phyloP scores from a whole-genome alignment of 2,888 invertebrate genomes.

The Chloromyia formosa region DNA sequence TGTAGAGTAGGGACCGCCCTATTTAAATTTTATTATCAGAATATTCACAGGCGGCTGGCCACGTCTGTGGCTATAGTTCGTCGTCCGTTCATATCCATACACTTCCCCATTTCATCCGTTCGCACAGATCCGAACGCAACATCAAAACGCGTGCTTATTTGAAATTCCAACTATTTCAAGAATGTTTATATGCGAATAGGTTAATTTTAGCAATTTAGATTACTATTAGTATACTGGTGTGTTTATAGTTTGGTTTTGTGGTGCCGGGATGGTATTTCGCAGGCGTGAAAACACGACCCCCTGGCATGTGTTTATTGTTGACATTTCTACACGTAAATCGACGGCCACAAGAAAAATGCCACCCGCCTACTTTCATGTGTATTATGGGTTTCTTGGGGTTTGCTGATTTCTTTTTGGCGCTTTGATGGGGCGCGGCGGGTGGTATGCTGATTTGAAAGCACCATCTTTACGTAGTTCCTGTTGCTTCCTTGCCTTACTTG shows the following conservation, averaged over 20 bases:
- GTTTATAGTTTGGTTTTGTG: neutral
- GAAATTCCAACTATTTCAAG: constrained; percentile 12
- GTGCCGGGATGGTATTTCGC: constrained; percentile 4
- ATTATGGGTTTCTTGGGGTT: no score
- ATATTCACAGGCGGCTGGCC: neutral
- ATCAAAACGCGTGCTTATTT: no score
- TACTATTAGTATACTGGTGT: neutral
- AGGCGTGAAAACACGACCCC: constrained; percentile 15
- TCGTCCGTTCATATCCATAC: no score
- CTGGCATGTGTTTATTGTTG: neutral
- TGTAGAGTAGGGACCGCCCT: neutral
- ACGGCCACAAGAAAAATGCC: neutral
- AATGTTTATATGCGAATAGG: constrained; percentile 5
- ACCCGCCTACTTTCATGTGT: constrained; percentile 2
- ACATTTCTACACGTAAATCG: neutral
- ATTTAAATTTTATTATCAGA: neutral
- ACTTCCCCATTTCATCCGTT: no score
- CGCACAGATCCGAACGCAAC: no score
- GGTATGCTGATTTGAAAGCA: no score
- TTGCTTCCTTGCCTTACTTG: no score
- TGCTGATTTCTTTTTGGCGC: no score
- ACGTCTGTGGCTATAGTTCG: neutral
- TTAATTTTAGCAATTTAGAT: constrained; percentile 24
- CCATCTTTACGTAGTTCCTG: no score
- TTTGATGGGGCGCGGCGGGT: no score